Evolutionary conservation across 2,797 vertebrate genomes (phyloP), one percentile per base, ranked within the genome.

Genomic region (Paguma larvata): DNA sequence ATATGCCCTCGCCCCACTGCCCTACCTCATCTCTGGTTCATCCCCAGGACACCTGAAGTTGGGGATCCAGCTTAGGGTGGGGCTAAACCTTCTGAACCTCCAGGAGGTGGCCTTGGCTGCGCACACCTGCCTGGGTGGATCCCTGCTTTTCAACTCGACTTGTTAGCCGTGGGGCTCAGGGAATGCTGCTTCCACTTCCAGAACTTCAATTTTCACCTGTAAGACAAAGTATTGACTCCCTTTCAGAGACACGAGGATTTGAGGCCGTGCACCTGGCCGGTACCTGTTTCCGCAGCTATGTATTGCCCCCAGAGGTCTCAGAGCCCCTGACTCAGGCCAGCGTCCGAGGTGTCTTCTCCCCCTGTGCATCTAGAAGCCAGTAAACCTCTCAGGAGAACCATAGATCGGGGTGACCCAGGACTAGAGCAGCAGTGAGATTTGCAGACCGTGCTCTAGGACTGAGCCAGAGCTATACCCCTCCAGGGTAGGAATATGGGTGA

Each of bases 181-280:
- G 38, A 21, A 13, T 14, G 2, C 34, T 34, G 19, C 16, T 62
- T 46, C 14, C 3, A 1, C 21, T 23, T 14, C 19, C 12, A n/a
- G 13, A 65, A 53, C 38, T 56, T 73, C 63, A 56, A 1, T 19
- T 8, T 68, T 32, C 34, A 2, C 83, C 70, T 67, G 41, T 85
- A 7, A 32, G 85, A 63, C 13, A 53, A 67, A 25, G 1, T 41
- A 3, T 59, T 6, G 5, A 34, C 34, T 38, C 21, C 19, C 19
- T 56, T 30, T 53, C 1, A 48, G 65, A 85, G 15, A 46, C 0
- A 0, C 23, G 14, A 59, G 38, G n/a, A 16, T 32, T 23, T 0
- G 7, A 65, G 41, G 30, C 70, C 19, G 32, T 9, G 10, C 21
- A 30, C 25, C 46, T 59, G 56, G 72, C 30, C 19, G 1, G 6